A percentile compares a stretch with the other conserved stretches of the same genome.
Evolutionary conservation across 2,797 vertebrate genomes (phyloP).

Genomic region (Sebastes nivosus): DNA sequence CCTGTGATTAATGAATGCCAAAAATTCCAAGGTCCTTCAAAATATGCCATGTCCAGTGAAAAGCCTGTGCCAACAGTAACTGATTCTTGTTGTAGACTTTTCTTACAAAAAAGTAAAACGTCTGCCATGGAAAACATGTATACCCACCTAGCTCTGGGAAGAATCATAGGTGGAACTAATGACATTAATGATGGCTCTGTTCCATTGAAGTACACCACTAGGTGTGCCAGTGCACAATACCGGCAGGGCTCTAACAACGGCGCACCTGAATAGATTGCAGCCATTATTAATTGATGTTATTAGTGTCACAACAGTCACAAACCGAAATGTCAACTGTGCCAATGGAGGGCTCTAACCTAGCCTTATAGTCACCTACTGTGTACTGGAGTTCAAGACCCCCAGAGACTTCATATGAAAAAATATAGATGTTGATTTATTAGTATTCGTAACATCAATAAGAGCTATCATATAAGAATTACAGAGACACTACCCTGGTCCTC

Average conservation of each 20-base stretch:
- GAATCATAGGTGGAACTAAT: neutral
- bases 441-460: neutral
- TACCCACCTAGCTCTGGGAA: neutral
- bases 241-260: neutral
- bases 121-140: neutral
- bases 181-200: neutral
- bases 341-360: neutral
- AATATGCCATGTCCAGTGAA: neutral
- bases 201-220: neutral
- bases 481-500: neutral
- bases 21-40: neutral
- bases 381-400: neutral
- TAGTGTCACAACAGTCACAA: neutral
- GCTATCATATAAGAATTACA: too few species aligned
- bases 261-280: neutral
- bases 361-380: neutral
- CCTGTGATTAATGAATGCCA: neutral
- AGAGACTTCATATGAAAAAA: neutral
- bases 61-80: neutral
- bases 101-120: neutral
- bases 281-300: neutral
- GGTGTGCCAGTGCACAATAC: neutral
- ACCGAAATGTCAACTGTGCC: neutral
- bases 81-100: neutral
- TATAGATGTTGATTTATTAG: neutral